Conservation (phyloP, 2,797 vertebrate species). For the Pitangus sulphuratus region DNA sequence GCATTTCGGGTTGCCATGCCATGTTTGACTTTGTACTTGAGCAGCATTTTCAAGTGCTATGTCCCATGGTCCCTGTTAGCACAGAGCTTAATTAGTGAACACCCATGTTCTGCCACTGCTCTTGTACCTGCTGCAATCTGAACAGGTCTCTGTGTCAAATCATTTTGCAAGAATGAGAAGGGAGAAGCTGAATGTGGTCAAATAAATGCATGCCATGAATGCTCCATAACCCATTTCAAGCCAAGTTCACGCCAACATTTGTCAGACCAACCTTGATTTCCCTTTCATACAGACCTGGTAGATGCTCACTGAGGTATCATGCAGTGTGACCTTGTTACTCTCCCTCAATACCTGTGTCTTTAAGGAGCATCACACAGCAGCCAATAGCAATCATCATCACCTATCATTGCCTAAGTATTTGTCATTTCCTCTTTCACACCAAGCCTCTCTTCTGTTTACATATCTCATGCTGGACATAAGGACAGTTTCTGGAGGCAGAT, state of each 20-base stretch:
- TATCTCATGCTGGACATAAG: neutral
- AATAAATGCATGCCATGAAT: neutral
- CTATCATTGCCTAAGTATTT: neutral
- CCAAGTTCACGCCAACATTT: neutral
- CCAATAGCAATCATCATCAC: neutral
- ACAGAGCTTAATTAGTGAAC: neutral
- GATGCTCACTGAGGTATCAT: neutral
- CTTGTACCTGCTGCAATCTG: neutral
- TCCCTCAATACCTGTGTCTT: neutral
- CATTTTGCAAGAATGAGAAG: neutral
- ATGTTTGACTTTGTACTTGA: neutral
- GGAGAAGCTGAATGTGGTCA: neutral
- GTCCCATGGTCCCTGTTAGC: neutral
- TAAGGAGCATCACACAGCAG: neutral
- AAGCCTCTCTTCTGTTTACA: neutral
- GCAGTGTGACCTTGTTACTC: neutral
- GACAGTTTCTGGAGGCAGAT: neutral
- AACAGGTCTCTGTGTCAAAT: neutral
- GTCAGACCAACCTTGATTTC: neutral
- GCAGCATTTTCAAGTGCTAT: neutral
- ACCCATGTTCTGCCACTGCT: neutral
- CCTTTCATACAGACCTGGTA: neutral
- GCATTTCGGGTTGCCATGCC: neutral
- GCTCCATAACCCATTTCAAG: neutral
- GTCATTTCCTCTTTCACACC: neutral